Evolutionary conservation across 1,140 invertebrate genomes (phyloP), one percentile per base, ranked within the genome.

Genomic region (Heliothis virescens): DNA sequence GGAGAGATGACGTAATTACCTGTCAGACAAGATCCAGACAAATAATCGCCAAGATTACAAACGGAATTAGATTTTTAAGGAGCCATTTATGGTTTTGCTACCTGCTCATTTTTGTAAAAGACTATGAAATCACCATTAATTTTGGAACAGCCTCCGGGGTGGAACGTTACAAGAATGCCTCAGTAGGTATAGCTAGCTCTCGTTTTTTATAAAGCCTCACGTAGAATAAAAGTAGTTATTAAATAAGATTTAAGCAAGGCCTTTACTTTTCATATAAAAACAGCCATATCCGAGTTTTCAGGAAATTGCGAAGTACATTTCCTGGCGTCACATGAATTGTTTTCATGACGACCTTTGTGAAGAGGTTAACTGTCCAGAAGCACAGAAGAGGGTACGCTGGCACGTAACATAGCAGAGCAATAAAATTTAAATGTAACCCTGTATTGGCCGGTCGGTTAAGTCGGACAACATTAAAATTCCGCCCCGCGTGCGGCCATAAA

Each of bases 21-120:
- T 82, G 87, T 83, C 83, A 67, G 79, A 79, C 79, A 72, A 79
- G 78, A 87, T 80, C 79, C 79, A 76, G 79, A 79, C 82, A 82
- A 85, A 84, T 85, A 85, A 81, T 84, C 82, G 75, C 41, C 13
- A 50, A 82, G 80, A 85, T 85, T 83, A 85, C 83, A 81, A 72
- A 79, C 77, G 69, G 79, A 86, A 83, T 86, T 84, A 83, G 48
- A 75, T 80, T 75, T 71, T 75, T 59, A 79, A 60, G 72, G 62
- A 47, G 53, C 12, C 11, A 26, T 29, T 69, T 10, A 26, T 4
- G 41, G 21, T 69, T 48, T 21, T 26, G 16, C 12, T 29, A 60
- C 12, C 0, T 10, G 21, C 13, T 29, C 11, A 59, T 59, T 57
- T 12, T 5, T 57, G 9, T 57, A 16, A 1, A 26, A 13, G 21